These are phyloP conservation scores for Albula goreensis DNA, from an alignment of 2,113 vertebrate species.

Conservation along the genomic window DNA sequence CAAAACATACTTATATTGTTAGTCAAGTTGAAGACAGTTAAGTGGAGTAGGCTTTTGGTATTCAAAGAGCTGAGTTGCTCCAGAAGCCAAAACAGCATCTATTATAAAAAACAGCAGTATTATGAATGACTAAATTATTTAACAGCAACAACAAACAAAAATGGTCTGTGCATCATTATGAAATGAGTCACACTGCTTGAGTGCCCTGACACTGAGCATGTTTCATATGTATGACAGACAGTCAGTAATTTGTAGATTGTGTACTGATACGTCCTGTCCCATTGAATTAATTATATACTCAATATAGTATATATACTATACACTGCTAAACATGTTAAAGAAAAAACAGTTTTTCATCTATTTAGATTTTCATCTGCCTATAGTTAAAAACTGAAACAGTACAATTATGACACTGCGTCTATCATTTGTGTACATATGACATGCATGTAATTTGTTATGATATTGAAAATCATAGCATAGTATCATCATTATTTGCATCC, in stretches of 20 bases:
- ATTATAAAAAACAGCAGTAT: too few species aligned
- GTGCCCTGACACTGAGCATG: not conserved
- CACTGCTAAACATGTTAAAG: not conserved
- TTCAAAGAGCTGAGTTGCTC: not conserved
- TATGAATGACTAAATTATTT: conserved; percentile 6
- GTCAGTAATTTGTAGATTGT: not conserved
- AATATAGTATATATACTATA: too few species aligned
- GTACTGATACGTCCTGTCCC: not conserved
- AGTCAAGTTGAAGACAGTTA: not conserved
- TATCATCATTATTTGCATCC: conserved; percentile 12
- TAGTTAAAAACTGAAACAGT: not conserved
- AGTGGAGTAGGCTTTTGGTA: not conserved
- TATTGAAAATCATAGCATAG: not conserved
- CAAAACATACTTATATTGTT: not conserved
- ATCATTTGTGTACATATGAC: not conserved
- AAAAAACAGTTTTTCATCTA: not conserved
- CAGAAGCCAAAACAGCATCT: not conserved
- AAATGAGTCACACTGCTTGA: not conserved
- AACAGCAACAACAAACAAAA: not conserved
- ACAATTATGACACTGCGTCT: not conserved
- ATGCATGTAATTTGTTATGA: not conserved
- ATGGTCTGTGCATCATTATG: conserved; percentile 2
- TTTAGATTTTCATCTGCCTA: not conserved
- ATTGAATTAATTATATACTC: not conserved
- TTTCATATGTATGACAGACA: not conserved